A percentile compares a stretch with the other conserved stretches of the same genome.
Conservation (phyloP, 2,797 vertebrate genomes). For the Clamator glandarius region DNA sequence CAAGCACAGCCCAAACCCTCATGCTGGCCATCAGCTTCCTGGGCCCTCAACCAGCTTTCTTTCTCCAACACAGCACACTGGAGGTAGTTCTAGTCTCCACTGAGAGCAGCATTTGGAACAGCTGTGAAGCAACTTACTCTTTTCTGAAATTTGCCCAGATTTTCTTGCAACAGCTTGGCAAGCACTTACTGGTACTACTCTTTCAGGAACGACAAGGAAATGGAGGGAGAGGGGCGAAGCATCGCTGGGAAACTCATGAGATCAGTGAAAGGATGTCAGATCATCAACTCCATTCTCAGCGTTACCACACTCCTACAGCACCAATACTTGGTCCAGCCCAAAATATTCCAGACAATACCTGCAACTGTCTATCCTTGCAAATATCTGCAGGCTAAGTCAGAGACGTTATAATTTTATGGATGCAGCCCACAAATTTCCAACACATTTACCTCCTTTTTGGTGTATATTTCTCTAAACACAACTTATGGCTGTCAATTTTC, state of each 20-base stretch:
- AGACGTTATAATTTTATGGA: background rate
- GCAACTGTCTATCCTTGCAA: background rate
- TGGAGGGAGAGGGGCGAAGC: background rate
- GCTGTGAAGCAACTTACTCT: background rate
- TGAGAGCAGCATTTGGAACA: rapidly evolving
- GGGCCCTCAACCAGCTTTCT: background rate
- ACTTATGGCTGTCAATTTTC: background rate
- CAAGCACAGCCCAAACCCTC: background rate
- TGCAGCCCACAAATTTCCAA: background rate
- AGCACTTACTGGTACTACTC: background rate
- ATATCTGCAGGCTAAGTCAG: background rate
- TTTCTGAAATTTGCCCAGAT: rapidly evolving
- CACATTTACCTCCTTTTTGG: background rate
- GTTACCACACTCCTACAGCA: background rate
- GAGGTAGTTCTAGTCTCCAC: background rate
- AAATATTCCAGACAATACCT: background rate
- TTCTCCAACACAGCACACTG: background rate
- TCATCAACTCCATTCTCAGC: background rate
- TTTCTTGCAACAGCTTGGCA: background rate
- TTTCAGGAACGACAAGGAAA: background rate
- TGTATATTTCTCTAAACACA: background rate
- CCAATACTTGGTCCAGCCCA: background rate
- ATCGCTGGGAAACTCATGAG: background rate
- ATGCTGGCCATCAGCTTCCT: rapidly evolving
- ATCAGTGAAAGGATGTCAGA: background rate